Evolutionary conservation across 2,888 invertebrate species (phyloP), one percentile per base, ranked within the genome.

Genomic region (Nasonia oneida): DNA sequence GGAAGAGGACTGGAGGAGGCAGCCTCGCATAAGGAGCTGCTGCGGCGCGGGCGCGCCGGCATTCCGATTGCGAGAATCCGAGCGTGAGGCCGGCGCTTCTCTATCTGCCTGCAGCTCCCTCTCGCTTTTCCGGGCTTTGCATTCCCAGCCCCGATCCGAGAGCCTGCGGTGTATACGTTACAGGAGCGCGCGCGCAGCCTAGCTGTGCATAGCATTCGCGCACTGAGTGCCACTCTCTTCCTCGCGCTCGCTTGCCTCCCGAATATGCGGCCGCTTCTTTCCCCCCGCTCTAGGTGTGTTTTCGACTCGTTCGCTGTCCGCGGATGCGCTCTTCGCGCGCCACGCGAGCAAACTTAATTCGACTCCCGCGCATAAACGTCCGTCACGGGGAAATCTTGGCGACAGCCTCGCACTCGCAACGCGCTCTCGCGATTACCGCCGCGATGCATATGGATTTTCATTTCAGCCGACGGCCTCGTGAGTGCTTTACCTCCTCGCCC

Each of bases 31-130:
- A 53, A 67, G 53, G 70, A 70, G 33, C 14, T 33, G 67, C 29
- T 67, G 67, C 67, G n/a, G 61, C 10, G 8, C 29, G 3, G 3
- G 61, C 10, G 23, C n/a, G 8, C 53, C 47, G 64, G 47, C 64
- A 50, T 79, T 79, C 79, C 70, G 70, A 79, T 79, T 79, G 79
- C 50, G 42, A 50, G 64, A 79, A 79, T 70, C 70, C 79, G 64
- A 50, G 79, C 29, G 71, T 67, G 37, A 53, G 70, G 33, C 75
- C 18, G 2, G 12, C 53, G 29, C 37, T 53, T n/a, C 33, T 12
- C 53, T 29, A 29, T 75, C 53, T 53, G 2, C 37, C 75, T 23
- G 15, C 14, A 6, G 6, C 37, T 70, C 39, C 18, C 8, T 15
- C 70, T 1, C 33, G 50, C n/a, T 50, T n/a, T 39, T 37, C 39